Evolutionary conservation across 2,888 invertebrate species (phyloP).

Genomic region (Deilephila porcellus): DNA sequence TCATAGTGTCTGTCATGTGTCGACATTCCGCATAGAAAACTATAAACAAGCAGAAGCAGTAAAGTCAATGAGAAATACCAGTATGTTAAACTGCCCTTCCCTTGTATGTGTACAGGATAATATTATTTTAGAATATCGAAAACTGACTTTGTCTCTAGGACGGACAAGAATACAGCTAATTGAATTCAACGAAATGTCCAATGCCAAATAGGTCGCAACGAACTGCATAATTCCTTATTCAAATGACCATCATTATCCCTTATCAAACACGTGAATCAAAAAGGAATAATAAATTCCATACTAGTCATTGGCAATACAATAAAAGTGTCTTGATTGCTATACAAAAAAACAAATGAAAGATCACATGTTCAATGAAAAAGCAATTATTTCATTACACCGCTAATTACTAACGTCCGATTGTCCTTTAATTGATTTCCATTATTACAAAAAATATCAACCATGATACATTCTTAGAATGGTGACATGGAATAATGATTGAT

Average conservation of each 20-base stretch:
- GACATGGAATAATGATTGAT: background rate
- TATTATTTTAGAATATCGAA: too few species aligned
- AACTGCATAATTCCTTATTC: background rate
- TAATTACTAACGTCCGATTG: constrained; percentile 8
- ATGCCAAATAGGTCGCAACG: background rate
- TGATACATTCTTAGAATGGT: background rate
- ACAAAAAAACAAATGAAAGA: background rate
- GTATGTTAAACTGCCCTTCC: too few species aligned
- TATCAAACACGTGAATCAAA: constrained; percentile 11
- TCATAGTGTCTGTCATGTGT: too few species aligned
- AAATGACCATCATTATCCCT: background rate
- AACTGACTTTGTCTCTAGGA: too few species aligned
- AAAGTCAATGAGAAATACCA: too few species aligned
- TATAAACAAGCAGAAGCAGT: too few species aligned
- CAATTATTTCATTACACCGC: constrained; percentile 9
- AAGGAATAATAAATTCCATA: background rate
- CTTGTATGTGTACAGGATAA: too few species aligned
- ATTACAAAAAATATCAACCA: background rate
- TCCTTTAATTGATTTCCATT: constrained; percentile 10
- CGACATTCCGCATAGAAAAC: too few species aligned
- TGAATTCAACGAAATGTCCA: too few species aligned
- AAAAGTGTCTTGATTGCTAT: constrained; percentile 7
- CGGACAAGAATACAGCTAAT: too few species aligned
- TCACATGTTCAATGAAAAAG: constrained; percentile 15
- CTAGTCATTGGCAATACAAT: background rate